Percentiles rank a stretch among this genome's conserved stretches.
Evolutionary conservation across 2,113 vertebrate genomes (phyloP).

Genomic region (Onychostoma macrolepis): DNA sequence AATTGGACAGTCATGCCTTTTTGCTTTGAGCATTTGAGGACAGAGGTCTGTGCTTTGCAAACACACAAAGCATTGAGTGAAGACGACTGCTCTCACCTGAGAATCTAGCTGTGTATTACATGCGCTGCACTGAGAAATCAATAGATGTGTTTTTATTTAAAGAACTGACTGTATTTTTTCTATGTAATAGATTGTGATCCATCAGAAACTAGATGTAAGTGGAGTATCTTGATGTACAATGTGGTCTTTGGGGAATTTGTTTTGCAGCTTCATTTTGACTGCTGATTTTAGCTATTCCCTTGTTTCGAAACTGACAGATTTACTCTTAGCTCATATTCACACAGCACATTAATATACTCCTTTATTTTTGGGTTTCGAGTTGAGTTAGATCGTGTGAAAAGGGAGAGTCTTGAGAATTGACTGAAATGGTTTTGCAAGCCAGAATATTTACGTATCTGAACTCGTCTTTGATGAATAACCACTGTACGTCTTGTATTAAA

Average conservation of each 20-base stretch:
- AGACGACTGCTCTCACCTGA: background rate
- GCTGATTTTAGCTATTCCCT: slow-evolving; percentile 31
- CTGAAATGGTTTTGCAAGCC: slow-evolving; percentile 3
- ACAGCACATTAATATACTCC: slow-evolving; percentile 1
- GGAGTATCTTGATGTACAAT: slow-evolving; percentile 35
- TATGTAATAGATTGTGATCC: background rate
- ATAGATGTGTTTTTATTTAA: slow-evolving; percentile 27
- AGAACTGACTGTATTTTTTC: background rate
- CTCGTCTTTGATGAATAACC: background rate
- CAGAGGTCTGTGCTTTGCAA: slow-evolving; percentile 43
- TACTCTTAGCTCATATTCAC: background rate
- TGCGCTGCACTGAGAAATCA: background rate
- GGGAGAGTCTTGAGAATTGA: background rate
- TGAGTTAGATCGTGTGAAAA: slow-evolving; percentile 27
- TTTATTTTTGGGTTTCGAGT: slow-evolving; percentile 37
- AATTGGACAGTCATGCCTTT: slow-evolving; percentile 53
- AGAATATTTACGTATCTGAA: background rate
- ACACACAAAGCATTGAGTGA: slow-evolving; percentile 32
- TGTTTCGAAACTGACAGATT: slow-evolving; percentile 34
- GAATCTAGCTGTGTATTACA: background rate
- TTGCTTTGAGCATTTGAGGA: slow-evolving; percentile 41
- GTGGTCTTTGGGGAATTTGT: slow-evolving; percentile 43
- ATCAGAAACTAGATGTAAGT: background rate
- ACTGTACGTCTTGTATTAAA: background rate
- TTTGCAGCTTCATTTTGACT: slow-evolving; percentile 35